These are phyloP conservation scores for Corydoras maculifer DNA, from an alignment of 2,113 vertebrate genomes.

Conservation along the genomic window DNA sequence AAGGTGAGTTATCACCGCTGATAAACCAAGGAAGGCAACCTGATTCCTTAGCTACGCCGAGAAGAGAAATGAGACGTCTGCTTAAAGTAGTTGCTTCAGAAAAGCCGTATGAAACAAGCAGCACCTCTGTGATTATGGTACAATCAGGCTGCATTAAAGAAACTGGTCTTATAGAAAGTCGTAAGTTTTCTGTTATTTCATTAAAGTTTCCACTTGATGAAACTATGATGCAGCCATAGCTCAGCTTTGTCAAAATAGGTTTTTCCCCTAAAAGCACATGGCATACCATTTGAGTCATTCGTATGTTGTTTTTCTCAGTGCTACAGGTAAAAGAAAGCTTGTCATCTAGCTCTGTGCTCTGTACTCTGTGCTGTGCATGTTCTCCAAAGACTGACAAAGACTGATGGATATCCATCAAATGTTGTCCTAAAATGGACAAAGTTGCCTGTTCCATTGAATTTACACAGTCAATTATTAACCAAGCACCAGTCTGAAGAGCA, in stretches of 20 bases:
- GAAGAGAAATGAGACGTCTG: slow-evolving; percentile 58
- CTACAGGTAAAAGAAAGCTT: not conserved
- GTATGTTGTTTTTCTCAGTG: not conserved
- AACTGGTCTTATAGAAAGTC: slow-evolving; percentile 64
- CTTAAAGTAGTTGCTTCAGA: slow-evolving; percentile 63
- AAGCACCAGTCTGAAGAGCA: slow-evolving; percentile 71
- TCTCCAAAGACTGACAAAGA: slow-evolving; percentile 51
- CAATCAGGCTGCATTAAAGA: slow-evolving; percentile 64
- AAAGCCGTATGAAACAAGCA: slow-evolving; percentile 68
- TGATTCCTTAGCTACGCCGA: slow-evolving; percentile 61
- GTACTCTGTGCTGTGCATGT: slow-evolving; percentile 2
- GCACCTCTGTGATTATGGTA: slow-evolving; percentile 63
- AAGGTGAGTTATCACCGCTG: slow-evolving; percentile 41
- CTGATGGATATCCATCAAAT: slow-evolving; percentile 59
- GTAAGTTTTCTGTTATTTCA: slow-evolving; percentile 62
- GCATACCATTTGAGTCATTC: slow-evolving; percentile 24
- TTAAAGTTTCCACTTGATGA: slow-evolving; percentile 37
- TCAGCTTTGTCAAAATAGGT: slow-evolving; percentile 47
- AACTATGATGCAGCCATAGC: slow-evolving; percentile 70
- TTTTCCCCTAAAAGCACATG: slow-evolving; percentile 59
- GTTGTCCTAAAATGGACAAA: slow-evolving; percentile 66
- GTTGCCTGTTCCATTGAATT: slow-evolving; percentile 57
- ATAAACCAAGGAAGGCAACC: slow-evolving; percentile 51
- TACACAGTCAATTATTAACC: slow-evolving; percentile 67
- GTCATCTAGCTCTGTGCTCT: not conserved